phyloP scores from a whole-genome alignment of 2,113 vertebrate genomes.

The Psophia crepitans region DNA sequence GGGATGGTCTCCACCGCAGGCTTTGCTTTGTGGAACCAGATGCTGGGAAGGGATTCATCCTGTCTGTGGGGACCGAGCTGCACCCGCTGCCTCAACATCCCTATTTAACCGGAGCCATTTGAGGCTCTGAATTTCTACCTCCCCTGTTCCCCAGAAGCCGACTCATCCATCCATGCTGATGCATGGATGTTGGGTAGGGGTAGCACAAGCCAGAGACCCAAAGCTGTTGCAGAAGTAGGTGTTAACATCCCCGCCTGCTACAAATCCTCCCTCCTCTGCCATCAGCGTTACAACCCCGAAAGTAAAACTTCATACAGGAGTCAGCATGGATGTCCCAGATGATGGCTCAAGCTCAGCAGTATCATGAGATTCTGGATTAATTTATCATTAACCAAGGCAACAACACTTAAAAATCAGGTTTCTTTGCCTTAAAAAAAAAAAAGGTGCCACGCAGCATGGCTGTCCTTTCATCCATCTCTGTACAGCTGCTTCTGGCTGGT shows the following conservation, averaged over 20 bases:
- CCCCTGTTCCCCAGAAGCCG: accelerated
- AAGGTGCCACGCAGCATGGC: background rate
- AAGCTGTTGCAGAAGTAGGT: background rate
- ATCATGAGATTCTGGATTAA: background rate
- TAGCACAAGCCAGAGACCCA: background rate
- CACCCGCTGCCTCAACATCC: accelerated
- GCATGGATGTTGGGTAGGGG: background rate
- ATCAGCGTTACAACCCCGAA: accelerated
- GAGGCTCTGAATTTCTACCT: background rate
- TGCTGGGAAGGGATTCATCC: background rate
- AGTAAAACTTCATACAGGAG: background rate
- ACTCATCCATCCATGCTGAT: background rate
- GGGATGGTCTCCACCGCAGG: background rate
- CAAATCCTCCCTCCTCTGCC: background rate
- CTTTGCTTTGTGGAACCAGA: background rate
- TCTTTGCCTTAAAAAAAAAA: background rate
- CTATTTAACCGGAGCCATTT: accelerated
- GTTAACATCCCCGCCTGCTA: no score
- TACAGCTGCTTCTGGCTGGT: background rate
- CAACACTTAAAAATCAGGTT: background rate
- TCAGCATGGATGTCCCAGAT: accelerated
- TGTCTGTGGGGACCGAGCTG: accelerated
- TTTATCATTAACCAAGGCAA: background rate
- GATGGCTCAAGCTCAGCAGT: background rate
- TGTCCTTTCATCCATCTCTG: background rate